Conservation (phyloP, 2,888 invertebrate species). For the Escarpia spicata region DNA sequence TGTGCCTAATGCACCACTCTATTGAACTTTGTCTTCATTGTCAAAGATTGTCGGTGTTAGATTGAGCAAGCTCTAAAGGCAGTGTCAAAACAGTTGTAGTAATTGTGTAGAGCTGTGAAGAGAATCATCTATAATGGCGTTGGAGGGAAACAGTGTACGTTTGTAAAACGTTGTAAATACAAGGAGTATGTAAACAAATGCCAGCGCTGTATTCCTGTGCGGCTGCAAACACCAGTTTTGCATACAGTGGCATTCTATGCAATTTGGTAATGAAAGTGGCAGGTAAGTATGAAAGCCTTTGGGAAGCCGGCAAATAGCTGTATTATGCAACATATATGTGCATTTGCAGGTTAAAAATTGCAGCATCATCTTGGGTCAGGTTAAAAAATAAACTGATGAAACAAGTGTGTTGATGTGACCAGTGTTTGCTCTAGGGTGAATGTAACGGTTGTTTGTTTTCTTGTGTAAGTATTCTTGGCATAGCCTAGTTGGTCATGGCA, state of each 20-base stretch:
- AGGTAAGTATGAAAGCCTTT: background rate
- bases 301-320: background rate
- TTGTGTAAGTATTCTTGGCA: too few species aligned
- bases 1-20: background rate
- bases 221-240: background rate
- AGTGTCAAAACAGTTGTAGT: background rate
- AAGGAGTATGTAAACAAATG: background rate
- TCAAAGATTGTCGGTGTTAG: background rate
- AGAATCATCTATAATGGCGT: background rate
- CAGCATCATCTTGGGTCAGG: background rate
- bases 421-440: too few species aligned
- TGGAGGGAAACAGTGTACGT: background rate
- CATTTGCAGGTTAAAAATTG: background rate
- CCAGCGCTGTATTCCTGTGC: background rate
- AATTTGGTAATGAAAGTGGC: constrained; percentile 1
- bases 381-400: background rate
- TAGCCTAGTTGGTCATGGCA: background rate
- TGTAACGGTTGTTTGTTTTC: too few species aligned
- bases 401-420: too few species aligned
- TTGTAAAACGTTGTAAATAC: background rate
- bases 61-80: background rate
- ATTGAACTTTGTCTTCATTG: background rate
- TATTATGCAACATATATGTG: background rate
- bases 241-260: background rate
- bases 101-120: background rate